Conservation (phyloP, 2,888 invertebrate species). For the Hypomecis atomaria region DNA sequence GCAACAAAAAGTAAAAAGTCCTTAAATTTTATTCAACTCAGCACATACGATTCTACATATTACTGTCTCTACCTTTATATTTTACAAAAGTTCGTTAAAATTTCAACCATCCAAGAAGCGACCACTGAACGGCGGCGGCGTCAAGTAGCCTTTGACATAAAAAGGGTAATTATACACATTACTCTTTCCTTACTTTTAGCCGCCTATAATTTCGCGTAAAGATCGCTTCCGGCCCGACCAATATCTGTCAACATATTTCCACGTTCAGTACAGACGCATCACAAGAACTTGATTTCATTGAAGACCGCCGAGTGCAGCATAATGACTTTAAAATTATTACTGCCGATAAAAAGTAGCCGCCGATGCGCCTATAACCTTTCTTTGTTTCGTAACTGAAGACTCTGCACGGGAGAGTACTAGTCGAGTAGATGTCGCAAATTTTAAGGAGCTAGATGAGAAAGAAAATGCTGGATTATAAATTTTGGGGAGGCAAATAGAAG, state of each 20-base stretch:
- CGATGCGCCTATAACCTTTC: slow-evolving; percentile 74
- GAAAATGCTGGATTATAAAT: slow-evolving; percentile 34
- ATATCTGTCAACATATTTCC: slow-evolving; percentile 84
- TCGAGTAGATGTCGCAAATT: slow-evolving; percentile 40
- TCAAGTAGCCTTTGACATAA: slow-evolving; percentile 64
- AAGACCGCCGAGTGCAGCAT: slow-evolving; percentile 76
- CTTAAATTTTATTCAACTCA: no score
- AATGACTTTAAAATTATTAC: slow-evolving; percentile 84
- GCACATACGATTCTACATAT: no score
- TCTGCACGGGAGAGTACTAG: slow-evolving; percentile 50
- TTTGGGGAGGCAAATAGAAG: slow-evolving; percentile 36
- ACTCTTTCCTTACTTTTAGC: slow-evolving; percentile 78
- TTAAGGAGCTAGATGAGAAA: slow-evolving; percentile 37
- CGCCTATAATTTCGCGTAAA: slow-evolving; percentile 80
- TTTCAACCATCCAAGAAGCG: not conserved
- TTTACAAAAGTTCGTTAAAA: not conserved
- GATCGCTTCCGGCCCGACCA: slow-evolving; percentile 80
- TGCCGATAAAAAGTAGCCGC: slow-evolving; percentile 77
- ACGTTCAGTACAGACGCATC: slow-evolving; percentile 77
- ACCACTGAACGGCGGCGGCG: slow-evolving; percentile 16
- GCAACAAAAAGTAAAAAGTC: no score
- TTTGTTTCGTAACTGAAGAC: slow-evolving; percentile 68
- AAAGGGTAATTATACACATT: slow-evolving; percentile 66
- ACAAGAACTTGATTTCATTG: slow-evolving; percentile 84
- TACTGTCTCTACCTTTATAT: not conserved